Base-by-base conservation (phyloP, 2,113 vertebrate species). In the Felis chaus region DNA sequence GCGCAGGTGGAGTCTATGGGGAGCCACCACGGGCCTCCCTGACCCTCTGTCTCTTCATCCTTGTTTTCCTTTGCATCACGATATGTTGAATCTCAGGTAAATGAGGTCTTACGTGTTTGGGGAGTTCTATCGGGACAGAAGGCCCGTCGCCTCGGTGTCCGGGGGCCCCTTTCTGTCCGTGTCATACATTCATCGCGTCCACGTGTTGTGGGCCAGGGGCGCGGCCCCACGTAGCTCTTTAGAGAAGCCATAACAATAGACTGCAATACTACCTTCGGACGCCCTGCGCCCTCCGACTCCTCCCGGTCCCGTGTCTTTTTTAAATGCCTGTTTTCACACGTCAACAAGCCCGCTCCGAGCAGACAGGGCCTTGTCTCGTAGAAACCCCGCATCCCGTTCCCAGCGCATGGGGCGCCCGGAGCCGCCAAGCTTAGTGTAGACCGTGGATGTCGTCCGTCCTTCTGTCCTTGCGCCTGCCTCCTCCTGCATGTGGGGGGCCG, bases 401-500 rank as follows among this genome's bases (percentile, higher is more conserved):
- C 98, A 97, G 98, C 99, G 99, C 99, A 99, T 99, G 99, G 99
- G 98, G 98, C 98, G 98, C 88, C 98, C 98, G 45, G 66, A 41
- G 93, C 80, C 19, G 65, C 97, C 14, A 27, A 85, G 98, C 96
- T 80, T 96, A 98, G 91, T 97, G 98, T 97, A 98, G 98, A 98
- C 97, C 98, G 98, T 98, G 99, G 98, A 95, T 99, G 99, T 99
- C 98, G 97, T 98, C 97, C 97, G 84, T 97, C 98, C 97, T 98
- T 99, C 98, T 98, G 98, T 99, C 99, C 98, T 97, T 97, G 74
- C 99, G 98, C 99, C 98, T 99, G 99, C 98, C 98, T 91, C 99
- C 99, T 98, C 99, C 98, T 99, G 99, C 99, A 99, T 99, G 99
- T 99, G 95, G 96, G 98, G 98, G 98, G 99, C 98, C 98, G 99